Base-by-base conservation (phyloP, 2,888 invertebrate genomes). In the Phrixothrix hirtus region DNA sequence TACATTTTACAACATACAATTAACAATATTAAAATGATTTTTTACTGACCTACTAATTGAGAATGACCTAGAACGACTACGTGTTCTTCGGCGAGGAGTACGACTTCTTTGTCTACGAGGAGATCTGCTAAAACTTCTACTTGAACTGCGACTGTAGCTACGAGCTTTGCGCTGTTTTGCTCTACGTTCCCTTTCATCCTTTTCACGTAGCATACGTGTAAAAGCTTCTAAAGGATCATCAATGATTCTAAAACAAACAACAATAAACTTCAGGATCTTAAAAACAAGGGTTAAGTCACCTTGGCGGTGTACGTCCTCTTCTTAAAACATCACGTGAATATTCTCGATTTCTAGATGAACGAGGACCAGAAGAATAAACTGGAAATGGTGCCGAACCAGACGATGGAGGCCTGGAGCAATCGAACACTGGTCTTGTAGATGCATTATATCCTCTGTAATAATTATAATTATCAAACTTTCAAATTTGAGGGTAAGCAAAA, bases 211-310 rank as follows among this genome's bases (percentile, higher is more conserved):
- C 80, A 92, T 88, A 60, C 91, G 82, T 74, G 92, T 88, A 74
- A 93, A 93, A 42, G 90, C 91, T 73, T 91, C 91, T 64, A 92
- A 75, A 2, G 92, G 91, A 76, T 93, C 92, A 68, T 90, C 91
- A 61, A 88, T 88, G 51, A 85, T 82, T 62, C 90, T 88, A 73
- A n/a, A n/a, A n/a, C n/a, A n/a, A n/a, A n/a, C n/a, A n/a, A n/a
- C n/a, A n/a, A n/a, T n/a, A n/a, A n/a, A n/a, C n/a, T n/a, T n/a
- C n/a, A n/a, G n/a, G n/a, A n/a, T n/a, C 11, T 10, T 17, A 35
- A 4, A 15, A 2, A 2, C n/a, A 16, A 7, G 1, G 35, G 5
- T 30, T 21, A 43, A 64, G 65, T 67, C 72, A 82, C 81, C 80
- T 79, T 37, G 78, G 74, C 34, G 78, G 79, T 32, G 73, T 73